Conservation (phyloP, 2,888 invertebrate species). For the Proisotoma minuta region DNA sequence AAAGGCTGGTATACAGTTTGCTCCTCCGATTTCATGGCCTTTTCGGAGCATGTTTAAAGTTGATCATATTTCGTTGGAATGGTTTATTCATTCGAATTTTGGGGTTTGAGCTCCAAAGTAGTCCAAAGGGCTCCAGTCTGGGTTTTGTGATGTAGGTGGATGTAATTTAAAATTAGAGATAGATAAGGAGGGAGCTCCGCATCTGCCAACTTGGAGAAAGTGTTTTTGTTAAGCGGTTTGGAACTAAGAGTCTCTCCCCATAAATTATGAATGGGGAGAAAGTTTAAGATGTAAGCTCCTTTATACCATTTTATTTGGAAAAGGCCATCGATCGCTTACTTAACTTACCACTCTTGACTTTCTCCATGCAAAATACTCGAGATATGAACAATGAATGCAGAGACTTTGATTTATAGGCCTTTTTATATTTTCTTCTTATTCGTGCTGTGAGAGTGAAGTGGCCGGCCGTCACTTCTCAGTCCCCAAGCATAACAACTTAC, state of each 20-base stretch:
- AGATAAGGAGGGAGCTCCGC: no score
- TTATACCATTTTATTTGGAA: not conserved
- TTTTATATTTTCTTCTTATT: slow-evolving; percentile 27
- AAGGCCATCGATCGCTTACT: slow-evolving; percentile 7
- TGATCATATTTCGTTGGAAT: no score
- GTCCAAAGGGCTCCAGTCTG: no score
- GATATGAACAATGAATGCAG: slow-evolving; percentile 23
- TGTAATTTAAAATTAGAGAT: no score
- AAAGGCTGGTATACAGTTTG: no score
- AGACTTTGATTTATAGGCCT: slow-evolving; percentile 43
- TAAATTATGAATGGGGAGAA: slow-evolving; percentile 23
- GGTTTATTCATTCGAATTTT: no score
- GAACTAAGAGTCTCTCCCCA: slow-evolving; percentile 18
- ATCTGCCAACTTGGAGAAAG: slow-evolving; percentile 16
- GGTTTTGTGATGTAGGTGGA: no score
- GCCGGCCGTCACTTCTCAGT: no score
- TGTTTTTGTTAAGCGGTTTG: slow-evolving; percentile 12
- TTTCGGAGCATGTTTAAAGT: no score
- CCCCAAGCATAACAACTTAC: no score
- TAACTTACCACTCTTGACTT: not conserved
- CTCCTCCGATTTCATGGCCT: no score
- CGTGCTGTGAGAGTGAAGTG: slow-evolving; percentile 1
- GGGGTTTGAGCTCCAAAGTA: no score
- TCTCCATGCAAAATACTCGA: slow-evolving; percentile 31
- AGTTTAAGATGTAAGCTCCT: not conserved